These are phyloP conservation scores for Glaucopsyche alexis DNA, from an alignment of 2,888 invertebrate genomes.

Conservation along the genomic window DNA sequence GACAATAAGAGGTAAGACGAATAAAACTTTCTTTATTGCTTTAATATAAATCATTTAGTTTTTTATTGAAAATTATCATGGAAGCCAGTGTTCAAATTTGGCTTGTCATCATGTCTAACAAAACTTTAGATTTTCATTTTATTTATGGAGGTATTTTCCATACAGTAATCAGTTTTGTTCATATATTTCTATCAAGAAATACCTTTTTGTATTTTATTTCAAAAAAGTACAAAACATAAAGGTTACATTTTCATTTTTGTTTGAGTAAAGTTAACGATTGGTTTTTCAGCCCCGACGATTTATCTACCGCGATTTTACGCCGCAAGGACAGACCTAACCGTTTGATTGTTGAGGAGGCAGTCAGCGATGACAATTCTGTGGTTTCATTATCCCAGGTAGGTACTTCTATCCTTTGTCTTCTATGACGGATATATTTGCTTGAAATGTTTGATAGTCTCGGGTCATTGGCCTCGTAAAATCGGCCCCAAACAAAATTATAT, in stretches of 20 bases:
- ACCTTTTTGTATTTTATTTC: neutral
- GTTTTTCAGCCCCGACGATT: slow-evolving; percentile 86
- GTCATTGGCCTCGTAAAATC: slow-evolving; percentile 2
- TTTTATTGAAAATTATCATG: slow-evolving; percentile 32
- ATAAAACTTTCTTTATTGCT: neutral
- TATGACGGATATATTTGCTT: neutral
- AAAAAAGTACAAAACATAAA: neutral
- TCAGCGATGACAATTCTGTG: slow-evolving; percentile 99
- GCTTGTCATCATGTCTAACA: slow-evolving; percentile 79
- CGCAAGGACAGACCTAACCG: slow-evolving; percentile 99
- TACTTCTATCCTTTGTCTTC: slow-evolving; percentile 39
- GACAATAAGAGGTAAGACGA: slow-evolving; percentile 75
- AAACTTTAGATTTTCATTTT: slow-evolving; percentile 31
- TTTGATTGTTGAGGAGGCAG: slow-evolving; percentile 97
- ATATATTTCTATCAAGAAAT: neutral
- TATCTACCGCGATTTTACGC: slow-evolving; percentile 98
- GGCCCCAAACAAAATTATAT: neutral
- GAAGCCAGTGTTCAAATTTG: slow-evolving; percentile 59
- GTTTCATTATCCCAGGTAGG: slow-evolving; percentile 95
- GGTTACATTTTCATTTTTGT: slow-evolving; percentile 21
- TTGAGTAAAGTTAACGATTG: slow-evolving; percentile 4
- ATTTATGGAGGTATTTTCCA: neutral
- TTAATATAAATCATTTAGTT: neutral
- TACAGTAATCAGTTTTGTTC: neutral
- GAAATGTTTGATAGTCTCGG: slow-evolving; percentile 1